phyloP scores from a whole-genome alignment of 2,888 invertebrate genomes.

The Pristionchus japonicus region DNA sequence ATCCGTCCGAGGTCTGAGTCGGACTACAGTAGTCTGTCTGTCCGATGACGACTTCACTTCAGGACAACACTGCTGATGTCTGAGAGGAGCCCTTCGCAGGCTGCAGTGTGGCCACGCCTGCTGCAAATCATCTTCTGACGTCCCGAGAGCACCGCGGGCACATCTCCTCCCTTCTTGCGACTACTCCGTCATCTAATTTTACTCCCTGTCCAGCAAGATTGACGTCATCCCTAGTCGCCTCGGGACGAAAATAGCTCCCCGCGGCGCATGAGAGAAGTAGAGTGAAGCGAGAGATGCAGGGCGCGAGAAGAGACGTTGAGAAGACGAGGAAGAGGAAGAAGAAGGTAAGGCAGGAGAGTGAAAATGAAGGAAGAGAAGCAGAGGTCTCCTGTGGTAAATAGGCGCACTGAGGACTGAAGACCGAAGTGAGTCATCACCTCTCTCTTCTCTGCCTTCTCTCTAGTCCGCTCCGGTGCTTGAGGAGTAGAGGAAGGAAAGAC shows the following conservation, averaged over 20 bases:
- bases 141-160: neutral
- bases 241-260: conserved; percentile 29
- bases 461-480: neutral
- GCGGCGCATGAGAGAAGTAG: neutral
- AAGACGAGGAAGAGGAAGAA: conserved; percentile 41
- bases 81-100: neutral
- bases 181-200: neutral
- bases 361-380: neutral
- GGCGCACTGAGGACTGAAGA: neutral
- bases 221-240: neutral
- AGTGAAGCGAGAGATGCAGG: conserved; percentile 19
- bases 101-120: neutral
- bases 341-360: neutral
- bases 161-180: too few relatives aligned
- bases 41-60: too few relatives aligned
- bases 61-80: neutral
- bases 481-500: neutral
- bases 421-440: neutral
- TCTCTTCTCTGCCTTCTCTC: neutral
- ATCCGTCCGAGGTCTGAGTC: neutral
- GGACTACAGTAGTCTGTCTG: neutral
- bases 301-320: conserved; percentile 10
- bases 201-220: neutral
- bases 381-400: neutral
- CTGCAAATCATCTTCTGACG: neutral